phyloP scores from a whole-genome alignment of 2,113 vertebrate species.

The Cyanistes caeruleus region DNA sequence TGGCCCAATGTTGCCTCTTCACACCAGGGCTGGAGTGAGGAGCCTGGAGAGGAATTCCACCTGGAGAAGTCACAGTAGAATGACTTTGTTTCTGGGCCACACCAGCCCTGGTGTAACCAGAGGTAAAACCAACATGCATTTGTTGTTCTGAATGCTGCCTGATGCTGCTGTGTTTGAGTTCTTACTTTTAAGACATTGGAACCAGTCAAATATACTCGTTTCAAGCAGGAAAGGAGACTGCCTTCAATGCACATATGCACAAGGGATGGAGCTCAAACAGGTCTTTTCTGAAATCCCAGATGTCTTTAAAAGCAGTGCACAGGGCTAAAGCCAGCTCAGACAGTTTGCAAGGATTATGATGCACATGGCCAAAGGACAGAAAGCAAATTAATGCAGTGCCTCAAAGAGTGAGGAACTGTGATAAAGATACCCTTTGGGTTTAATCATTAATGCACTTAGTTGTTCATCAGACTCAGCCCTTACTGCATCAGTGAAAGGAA shows the following conservation, averaged over 20 bases:
- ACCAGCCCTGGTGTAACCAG: not conserved
- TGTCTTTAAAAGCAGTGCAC: not conserved
- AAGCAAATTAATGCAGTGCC: not conserved
- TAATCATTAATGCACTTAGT: not conserved
- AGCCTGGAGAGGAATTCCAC: not conserved
- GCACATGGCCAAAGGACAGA: not conserved
- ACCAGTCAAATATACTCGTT: not conserved
- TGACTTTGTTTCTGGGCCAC: not conserved
- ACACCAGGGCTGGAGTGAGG: not conserved
- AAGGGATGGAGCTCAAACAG: not conserved
- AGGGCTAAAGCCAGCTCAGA: not conserved
- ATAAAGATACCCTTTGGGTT: not conserved
- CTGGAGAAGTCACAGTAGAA: not conserved
- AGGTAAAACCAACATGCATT: accelerated
- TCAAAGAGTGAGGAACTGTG: not conserved
- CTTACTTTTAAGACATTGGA: not conserved
- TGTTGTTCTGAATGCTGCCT: not conserved
- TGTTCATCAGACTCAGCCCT: not conserved
- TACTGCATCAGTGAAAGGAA: not conserved
- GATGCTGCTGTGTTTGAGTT: not conserved
- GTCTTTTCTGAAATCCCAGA: not conserved
- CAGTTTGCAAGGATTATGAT: not conserved
- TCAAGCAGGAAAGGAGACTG: accelerated
- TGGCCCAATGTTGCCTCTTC: not conserved
- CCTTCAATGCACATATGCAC: not conserved